phyloP scores from a whole-genome alignment of 2,797 vertebrate genomes.

The Myotis findleyi region DNA sequence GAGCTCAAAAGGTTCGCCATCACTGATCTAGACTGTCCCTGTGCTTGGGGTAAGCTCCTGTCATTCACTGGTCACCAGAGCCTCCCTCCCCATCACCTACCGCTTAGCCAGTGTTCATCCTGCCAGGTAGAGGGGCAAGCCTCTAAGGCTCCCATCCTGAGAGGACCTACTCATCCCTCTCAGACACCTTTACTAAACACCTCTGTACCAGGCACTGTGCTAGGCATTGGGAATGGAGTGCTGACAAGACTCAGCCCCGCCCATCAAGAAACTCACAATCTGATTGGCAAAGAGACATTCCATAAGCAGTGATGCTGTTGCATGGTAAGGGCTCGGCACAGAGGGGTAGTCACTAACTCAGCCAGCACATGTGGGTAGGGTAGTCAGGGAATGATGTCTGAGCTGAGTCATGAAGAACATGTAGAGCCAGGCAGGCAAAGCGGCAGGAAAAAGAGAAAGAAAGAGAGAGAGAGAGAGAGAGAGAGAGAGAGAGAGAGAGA shows the following conservation, averaged over 20 bases:
- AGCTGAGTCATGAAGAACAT: background rate
- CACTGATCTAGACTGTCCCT: background rate
- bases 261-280: background rate
- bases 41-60: background rate
- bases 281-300: background rate
- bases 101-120: background rate
- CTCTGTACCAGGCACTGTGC: background rate
- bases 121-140: background rate
- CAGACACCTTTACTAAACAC: background rate
- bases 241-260: background rate
- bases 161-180: background rate
- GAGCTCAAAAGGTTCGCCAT: no score
- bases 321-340: background rate
- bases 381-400: background rate
- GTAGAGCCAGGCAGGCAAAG: background rate
- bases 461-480: background rate
- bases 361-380: fast-evolving
- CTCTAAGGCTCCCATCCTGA: background rate
- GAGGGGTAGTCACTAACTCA: background rate
- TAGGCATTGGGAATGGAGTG: background rate
- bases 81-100: background rate
- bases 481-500: background rate
- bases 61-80: background rate
- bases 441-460: background rate
- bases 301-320: background rate